These are phyloP conservation scores for Hypothenemus hampei DNA, from an alignment of 1,140 invertebrate species.

Conservation along the genomic window DNA sequence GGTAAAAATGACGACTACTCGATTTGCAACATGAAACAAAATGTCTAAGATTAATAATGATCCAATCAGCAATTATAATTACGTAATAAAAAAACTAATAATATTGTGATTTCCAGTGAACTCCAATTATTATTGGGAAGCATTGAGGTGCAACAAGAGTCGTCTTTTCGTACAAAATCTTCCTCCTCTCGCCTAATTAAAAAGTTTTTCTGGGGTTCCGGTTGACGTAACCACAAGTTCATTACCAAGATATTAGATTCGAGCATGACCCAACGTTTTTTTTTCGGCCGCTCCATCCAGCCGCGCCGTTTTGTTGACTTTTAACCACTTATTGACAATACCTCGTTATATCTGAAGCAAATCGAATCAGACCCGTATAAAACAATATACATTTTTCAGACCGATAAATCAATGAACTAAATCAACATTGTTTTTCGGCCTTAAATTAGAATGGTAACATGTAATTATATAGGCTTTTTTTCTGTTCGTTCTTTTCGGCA, in stretches of 20 bases:
- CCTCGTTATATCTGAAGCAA: slow-evolving; percentile 39
- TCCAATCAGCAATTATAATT: no score
- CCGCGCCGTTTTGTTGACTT: slow-evolving; percentile 34
- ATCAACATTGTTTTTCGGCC: slow-evolving; percentile 32
- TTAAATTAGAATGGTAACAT: slow-evolving; percentile 22
- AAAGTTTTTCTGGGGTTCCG: slow-evolving; percentile 40
- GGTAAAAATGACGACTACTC: no score
- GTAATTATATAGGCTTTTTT: slow-evolving; percentile 21
- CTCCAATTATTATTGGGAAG: slow-evolving; percentile 26
- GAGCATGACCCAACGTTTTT: slow-evolving; percentile 35
- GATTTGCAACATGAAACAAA: no score
- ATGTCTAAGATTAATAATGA: no score
- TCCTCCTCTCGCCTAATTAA: slow-evolving; percentile 43
- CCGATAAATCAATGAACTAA: slow-evolving; percentile 40
- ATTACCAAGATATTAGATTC: slow-evolving; percentile 38
- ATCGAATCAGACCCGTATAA: slow-evolving; percentile 38
- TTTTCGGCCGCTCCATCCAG: no score
- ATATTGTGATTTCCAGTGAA: no score
- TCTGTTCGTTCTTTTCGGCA: slow-evolving; percentile 17
- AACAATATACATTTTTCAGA: slow-evolving; percentile 40
- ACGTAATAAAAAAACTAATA: no score
- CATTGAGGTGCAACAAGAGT: slow-evolving; percentile 35
- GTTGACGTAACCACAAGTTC: slow-evolving; percentile 39
- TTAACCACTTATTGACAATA: slow-evolving; percentile 38
- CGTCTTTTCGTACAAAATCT: slow-evolving; percentile 35